Conservation (phyloP, 2,888 invertebrate species). For the Spatulosminthurus flaviceps region DNA sequence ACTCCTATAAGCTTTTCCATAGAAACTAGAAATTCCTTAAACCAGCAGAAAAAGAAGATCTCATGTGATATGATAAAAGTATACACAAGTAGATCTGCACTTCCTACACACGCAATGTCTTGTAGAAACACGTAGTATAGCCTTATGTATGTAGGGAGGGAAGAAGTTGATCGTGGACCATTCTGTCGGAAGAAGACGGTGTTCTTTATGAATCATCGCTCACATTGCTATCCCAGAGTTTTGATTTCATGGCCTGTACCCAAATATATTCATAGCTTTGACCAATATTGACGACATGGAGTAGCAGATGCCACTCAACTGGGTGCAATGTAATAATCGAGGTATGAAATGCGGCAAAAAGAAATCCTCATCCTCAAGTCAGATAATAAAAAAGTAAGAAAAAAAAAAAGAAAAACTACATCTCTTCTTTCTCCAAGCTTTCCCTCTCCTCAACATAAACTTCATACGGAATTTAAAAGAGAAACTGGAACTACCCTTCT, state of each 20-base stretch:
- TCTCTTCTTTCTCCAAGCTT: conserved; percentile 22
- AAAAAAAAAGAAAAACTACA: conserved; percentile 35
- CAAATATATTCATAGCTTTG: conserved; percentile 57
- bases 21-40: too few relatives aligned
- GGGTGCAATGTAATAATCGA: conserved; percentile 59
- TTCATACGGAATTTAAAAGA: not conserved
- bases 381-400: conserved; percentile 42
- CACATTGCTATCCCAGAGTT: conserved; percentile 33
- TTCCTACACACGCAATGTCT: too few relatives aligned
- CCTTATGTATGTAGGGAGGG: too few relatives aligned
- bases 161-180: conserved; percentile 23
- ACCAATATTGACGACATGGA: conserved; percentile 54
- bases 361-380: conserved; percentile 38
- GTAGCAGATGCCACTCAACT: conserved; percentile 62
- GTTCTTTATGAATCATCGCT: conserved; percentile 50
- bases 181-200: conserved; percentile 27
- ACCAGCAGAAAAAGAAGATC: too few relatives aligned
- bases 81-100: too few relatives aligned
- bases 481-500: not conserved
- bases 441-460: not conserved
- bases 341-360: conserved; percentile 40
- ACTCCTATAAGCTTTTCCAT: too few relatives aligned
- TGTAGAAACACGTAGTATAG: not conserved
- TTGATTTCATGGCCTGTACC: conserved; percentile 51
- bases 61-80: too few relatives aligned